Conservation (phyloP, 1,140 invertebrate species). For the Paraescarpia echinospica region DNA sequence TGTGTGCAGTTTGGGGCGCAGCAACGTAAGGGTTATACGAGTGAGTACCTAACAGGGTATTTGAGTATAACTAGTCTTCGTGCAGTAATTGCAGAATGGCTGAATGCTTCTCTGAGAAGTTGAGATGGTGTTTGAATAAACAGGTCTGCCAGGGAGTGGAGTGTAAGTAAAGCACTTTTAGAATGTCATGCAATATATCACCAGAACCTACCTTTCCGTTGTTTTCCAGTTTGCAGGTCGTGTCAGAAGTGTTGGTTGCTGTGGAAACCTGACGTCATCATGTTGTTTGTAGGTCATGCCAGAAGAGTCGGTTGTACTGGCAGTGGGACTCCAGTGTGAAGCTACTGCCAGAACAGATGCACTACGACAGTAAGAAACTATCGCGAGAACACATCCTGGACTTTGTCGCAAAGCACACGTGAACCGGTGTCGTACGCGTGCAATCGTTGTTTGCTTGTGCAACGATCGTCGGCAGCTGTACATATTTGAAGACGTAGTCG, state of each 20-base stretch:
- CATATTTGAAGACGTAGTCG: neutral
- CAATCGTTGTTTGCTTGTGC: neutral
- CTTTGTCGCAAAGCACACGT: neutral
- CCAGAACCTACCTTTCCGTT: too few species aligned
- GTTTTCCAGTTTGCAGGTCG: too few species aligned
- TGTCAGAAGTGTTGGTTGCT: neutral
- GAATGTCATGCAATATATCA: too few species aligned
- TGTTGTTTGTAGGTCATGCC: conserved; percentile 12
- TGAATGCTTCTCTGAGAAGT: too few species aligned
- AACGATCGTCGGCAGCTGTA: neutral
- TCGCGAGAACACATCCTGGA: neutral
- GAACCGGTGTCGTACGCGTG: neutral
- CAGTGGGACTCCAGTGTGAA: conserved; percentile 13
- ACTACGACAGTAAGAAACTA: neutral
- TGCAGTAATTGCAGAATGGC: too few species aligned
- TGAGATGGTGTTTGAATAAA: too few species aligned
- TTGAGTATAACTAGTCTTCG: too few species aligned
- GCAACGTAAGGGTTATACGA: too few species aligned
- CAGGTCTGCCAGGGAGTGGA: too few species aligned
- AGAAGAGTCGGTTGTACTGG: conserved; percentile 24
- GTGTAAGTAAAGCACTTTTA: too few species aligned
- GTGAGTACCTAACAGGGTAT: too few species aligned
- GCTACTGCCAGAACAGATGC: neutral
- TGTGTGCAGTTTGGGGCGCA: too few species aligned
- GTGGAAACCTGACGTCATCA: neutral